Percentiles rank a stretch among this genome's conserved stretches.
Evolutionary conservation across 2,888 invertebrate genomes (phyloP).

Genomic region (Nyleta sp.): DNA sequence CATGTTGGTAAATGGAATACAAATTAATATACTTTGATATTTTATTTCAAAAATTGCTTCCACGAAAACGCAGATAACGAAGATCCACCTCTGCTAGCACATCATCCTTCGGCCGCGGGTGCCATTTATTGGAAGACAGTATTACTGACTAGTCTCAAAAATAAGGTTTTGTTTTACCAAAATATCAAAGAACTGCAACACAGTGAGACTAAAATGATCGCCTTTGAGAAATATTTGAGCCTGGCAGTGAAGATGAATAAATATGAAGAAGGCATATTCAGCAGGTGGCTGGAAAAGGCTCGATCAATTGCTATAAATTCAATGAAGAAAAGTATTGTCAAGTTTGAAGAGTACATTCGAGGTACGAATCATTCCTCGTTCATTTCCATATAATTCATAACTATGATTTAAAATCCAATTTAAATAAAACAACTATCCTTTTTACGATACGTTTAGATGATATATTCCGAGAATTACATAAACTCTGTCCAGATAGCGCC

Average conservation of each 20-base stretch:
- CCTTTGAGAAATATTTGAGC: constrained; percentile 90
- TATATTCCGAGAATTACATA: not conserved
- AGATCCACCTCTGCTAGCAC: constrained; percentile 88
- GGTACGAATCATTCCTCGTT: no score
- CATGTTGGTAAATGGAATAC: not conserved
- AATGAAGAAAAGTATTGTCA: constrained; percentile 88
- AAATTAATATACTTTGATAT: not conserved
- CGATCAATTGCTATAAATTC: constrained; percentile 86
- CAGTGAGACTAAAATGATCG: constrained; percentile 89
- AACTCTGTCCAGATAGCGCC: not conserved
- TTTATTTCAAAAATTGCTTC: no score
- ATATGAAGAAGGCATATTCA: constrained; percentile 89
- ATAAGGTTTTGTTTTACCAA: constrained; percentile 91
- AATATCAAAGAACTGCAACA: constrained; percentile 88
- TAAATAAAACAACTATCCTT: no score
- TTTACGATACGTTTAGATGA: no score
- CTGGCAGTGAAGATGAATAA: constrained; percentile 89
- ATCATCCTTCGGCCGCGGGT: constrained; percentile 92
- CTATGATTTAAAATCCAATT: no score
- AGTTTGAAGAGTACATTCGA: constrained; percentile 82
- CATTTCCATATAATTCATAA: no score
- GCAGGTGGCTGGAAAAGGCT: constrained; percentile 88
- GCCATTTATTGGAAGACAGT: constrained; percentile 93
- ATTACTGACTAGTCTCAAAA: constrained; percentile 90
- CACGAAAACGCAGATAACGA: constrained; percentile 83